Conservation (phyloP, 2,888 invertebrate species). For the Cephalotes varians region DNA sequence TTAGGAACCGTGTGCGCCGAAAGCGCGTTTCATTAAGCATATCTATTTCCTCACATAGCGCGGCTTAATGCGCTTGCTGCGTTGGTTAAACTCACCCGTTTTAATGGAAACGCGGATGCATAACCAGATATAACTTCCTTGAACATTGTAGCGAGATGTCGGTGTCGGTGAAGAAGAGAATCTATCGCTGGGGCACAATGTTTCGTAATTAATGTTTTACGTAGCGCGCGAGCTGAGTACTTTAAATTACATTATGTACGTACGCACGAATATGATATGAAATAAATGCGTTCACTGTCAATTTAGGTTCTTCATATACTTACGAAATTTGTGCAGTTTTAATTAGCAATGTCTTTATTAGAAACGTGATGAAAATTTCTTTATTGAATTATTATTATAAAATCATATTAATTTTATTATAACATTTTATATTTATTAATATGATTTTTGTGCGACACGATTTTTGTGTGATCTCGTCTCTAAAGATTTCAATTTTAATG, state of each 20-base stretch:
- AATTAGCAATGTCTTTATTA: conserved; percentile 8
- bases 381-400: neutral
- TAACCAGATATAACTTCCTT: conserved; percentile 29
- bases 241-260: neutral
- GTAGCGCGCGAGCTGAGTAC: conserved; percentile 1
- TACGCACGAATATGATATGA: neutral
- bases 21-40: conserved; percentile 74
- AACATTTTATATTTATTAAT: neutral
- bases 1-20: conserved; percentile 63
- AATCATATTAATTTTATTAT: neutral
- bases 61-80: conserved; percentile 67
- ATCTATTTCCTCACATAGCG: conserved; percentile 67
- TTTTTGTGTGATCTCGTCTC: neutral
- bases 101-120: conserved; percentile 39
- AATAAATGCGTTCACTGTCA: neutral
- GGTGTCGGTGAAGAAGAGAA: neutral
- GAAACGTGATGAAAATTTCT: neutral
- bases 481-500: neutral
- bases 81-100: conserved; percentile 60
- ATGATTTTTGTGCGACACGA: neutral
- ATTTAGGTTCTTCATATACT: conserved; percentile 22
- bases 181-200: conserved; percentile 24
- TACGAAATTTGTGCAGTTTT: neutral
- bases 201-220: conserved; percentile 32
- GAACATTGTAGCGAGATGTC: conserved; percentile 26